Evolutionary conservation across 2,888 invertebrate species (phyloP).

Genomic region (Pyralis farinalis): DNA sequence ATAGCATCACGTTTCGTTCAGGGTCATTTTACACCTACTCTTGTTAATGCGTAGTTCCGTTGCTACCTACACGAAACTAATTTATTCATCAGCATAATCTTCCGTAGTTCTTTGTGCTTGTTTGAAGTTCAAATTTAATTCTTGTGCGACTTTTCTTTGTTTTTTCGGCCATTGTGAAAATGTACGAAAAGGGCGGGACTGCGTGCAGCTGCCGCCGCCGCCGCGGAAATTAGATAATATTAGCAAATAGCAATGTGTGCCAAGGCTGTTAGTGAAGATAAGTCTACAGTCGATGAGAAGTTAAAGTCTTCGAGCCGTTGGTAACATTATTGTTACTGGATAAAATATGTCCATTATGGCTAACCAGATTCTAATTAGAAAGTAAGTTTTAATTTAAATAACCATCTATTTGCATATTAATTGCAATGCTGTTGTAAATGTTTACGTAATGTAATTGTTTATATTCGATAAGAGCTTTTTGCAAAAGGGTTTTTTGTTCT

Average conservation of each 20-base stretch:
- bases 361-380: background rate
- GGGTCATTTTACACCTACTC: conserved; percentile 20
- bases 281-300: conserved; percentile 23
- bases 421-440: no score
- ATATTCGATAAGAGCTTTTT: no score
- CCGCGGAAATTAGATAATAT: background rate
- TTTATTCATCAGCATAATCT: conserved; percentile 4
- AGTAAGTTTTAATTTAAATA: no score
- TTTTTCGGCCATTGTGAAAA: background rate
- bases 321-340: background rate
- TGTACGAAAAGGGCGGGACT: conserved; percentile 4
- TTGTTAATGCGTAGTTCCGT: conserved; percentile 15
- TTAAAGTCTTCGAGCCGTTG: background rate
- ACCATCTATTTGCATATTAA: no score
- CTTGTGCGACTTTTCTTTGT: background rate
- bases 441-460: no score
- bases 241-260: background rate
- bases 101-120: background rate
- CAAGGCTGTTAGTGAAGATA: conserved; percentile 25
- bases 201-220: background rate
- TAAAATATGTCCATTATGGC: background rate
- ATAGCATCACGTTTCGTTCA: conserved; percentile 14
- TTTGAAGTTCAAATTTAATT: background rate
- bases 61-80: conserved; percentile 4
- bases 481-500: no score